phyloP scores from a whole-genome alignment of 2,113 vertebrate genomes.

The Melanerpes aurifrons region DNA sequence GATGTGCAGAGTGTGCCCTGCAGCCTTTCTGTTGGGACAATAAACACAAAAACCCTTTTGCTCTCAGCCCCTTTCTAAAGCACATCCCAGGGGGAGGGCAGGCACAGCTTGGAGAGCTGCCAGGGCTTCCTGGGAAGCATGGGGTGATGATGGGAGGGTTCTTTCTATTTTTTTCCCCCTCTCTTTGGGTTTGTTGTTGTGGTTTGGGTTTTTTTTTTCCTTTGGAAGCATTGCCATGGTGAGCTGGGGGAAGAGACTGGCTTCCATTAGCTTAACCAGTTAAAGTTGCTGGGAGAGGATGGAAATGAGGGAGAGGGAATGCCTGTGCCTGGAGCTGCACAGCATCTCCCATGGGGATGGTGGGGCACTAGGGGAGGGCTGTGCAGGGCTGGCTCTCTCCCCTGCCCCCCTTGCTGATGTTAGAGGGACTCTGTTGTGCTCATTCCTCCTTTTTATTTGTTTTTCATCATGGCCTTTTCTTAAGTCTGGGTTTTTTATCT shows the following conservation, averaged over 20 bases:
- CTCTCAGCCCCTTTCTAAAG: background rate
- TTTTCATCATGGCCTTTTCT: background rate
- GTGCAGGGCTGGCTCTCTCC: background rate
- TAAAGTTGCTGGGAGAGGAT: constrained; percentile 9
- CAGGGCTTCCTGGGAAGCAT: background rate
- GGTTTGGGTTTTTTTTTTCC: background rate
- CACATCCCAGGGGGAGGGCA: background rate
- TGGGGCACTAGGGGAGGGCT: background rate
- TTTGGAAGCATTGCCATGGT: constrained; percentile 9
- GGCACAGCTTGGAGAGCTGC: background rate
- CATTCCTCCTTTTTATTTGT: constrained; percentile 22
- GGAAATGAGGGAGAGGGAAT: background rate
- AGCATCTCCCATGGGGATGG: background rate
- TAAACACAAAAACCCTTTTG: background rate
- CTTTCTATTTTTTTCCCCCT: background rate
- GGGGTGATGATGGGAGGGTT: background rate
- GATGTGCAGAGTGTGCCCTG: background rate
- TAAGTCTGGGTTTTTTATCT: background rate
- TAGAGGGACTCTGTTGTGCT: background rate
- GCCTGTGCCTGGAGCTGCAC: background rate
- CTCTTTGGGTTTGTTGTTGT: too few relatives aligned
- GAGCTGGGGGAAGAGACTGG: constrained; percentile 2
- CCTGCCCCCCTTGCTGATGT: background rate
- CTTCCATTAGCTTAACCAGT: constrained; percentile 28
- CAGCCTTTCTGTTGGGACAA: background rate